A percentile compares a stretch with the other conserved stretches of the same genome.
Evolutionary conservation across 64 coral and sea anemone genomes (phyloP).

Genomic region (Astreopora myriophthalma): DNA sequence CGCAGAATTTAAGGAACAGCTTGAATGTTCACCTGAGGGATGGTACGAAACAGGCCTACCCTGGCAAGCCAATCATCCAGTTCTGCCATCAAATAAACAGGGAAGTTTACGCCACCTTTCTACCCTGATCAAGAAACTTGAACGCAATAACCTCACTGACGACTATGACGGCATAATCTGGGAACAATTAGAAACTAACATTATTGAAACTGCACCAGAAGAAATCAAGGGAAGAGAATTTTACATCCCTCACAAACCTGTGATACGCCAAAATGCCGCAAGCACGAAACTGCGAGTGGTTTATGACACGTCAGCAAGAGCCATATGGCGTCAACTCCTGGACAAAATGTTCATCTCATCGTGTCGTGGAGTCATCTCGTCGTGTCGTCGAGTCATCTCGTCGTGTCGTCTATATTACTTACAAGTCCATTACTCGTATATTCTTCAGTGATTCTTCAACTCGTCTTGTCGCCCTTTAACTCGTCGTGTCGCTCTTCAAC

Average conservation of each 20-base stretch:
- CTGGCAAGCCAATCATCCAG: constrained; percentile 28
- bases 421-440: no score
- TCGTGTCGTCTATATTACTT: no score
- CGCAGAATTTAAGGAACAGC: constrained; percentile 7
- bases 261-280: no score
- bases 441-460: no score
- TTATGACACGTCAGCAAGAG: no score
- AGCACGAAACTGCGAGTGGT: no score
- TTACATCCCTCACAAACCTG: not conserved
- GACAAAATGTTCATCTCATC: no score
- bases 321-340: no score
- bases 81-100: constrained; percentile 9
- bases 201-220: not conserved
- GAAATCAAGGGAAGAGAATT: constrained; percentile 1
- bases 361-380: no score
- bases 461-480: no score
- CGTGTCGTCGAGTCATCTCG: no score
- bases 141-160: not conserved
- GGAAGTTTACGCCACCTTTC: constrained; percentile 16
- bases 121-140: constrained; percentile 13
- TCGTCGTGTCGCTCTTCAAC: no score
- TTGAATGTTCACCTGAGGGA: not conserved
- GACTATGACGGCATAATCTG: constrained; percentile 25
- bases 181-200: not conserved
- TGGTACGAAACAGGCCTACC: constrained; percentile 58